These are phyloP conservation scores for Onychomys leucogaster DNA, from an alignment of 2,797 vertebrate species.

Conservation along the genomic window DNA sequence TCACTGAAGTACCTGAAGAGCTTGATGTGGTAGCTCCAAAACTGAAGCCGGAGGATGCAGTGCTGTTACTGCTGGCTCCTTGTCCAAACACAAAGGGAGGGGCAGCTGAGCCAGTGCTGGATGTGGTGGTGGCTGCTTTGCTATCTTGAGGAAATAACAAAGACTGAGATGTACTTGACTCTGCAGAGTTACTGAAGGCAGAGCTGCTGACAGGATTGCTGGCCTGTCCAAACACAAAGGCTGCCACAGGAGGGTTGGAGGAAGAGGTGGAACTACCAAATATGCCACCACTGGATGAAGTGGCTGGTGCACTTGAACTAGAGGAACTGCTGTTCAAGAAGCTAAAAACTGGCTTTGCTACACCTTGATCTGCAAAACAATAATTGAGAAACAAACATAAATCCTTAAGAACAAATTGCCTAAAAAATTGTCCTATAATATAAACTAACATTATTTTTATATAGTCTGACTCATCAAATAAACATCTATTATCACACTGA, in stretches of 20 bases:
- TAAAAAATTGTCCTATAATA: neutral
- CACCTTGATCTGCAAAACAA: conserved; percentile 90
- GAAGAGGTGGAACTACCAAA: conserved; percentile 90
- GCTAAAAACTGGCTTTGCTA: conserved; percentile 91
- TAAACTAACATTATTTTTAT: conserved; percentile 7
- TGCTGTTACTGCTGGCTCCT: conserved; percentile 81
- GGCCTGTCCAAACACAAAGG: conserved; percentile 94
- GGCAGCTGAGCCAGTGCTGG: conserved; percentile 83
- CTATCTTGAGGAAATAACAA: conserved; percentile 94
- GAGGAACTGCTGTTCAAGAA: conserved; percentile 90
- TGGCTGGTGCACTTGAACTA: conserved; percentile 82
- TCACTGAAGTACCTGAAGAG: conserved; percentile 90
- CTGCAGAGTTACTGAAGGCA: conserved; percentile 87
- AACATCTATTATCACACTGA: neutral
- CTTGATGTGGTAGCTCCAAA: conserved; percentile 91
- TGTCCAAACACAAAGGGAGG: conserved; percentile 93
- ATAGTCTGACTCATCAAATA: neutral
- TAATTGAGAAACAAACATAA: conserved; percentile 61
- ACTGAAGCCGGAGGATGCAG: conserved; percentile 89
- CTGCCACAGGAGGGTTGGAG: conserved; percentile 84
- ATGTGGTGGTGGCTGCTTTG: conserved; percentile 88
- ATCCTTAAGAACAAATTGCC: conserved; percentile 31
- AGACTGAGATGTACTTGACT: conserved; percentile 89
- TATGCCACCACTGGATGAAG: conserved; percentile 86
- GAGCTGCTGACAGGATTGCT: conserved; percentile 87